Conservation (phyloP, 2,113 vertebrate species). For the Miniopterus natalensis region DNA sequence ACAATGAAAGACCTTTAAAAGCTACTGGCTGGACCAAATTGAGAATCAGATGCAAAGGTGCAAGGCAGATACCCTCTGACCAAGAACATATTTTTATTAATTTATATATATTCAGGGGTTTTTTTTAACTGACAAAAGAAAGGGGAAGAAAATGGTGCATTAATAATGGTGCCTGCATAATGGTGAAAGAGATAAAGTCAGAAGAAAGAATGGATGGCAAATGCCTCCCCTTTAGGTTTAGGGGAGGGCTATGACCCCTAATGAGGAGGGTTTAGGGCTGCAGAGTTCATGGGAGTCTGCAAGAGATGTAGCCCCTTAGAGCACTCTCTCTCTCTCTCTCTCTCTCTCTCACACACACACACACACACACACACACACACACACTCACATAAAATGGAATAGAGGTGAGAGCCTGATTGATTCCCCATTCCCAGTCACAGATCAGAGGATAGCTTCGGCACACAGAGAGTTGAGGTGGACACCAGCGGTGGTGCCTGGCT, state of each 20-base stretch:
- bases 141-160: background rate
- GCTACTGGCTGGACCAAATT: background rate
- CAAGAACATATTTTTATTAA: background rate
- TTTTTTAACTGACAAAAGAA: constrained; percentile 43
- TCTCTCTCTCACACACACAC: background rate
- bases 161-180: background rate
- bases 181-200: background rate
- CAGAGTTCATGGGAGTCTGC: background rate
- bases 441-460: background rate
- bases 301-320: background rate
- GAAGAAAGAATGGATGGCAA: background rate
- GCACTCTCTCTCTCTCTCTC: too few relatives aligned
- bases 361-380: background rate
- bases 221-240: background rate
- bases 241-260: background rate
- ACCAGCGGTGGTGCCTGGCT: background rate
- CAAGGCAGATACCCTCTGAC: background rate
- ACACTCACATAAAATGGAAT: background rate
- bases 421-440: background rate
- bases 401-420: background rate
- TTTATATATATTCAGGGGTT: background rate
- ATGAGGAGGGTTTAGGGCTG: background rate
- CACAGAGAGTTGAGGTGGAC: background rate
- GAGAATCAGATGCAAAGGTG: background rate
- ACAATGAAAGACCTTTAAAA: background rate